phyloP scores from a whole-genome alignment of 37 sponge, comb jelly and placozoan genomes.

The Cliona cf. orientalis region DNA sequence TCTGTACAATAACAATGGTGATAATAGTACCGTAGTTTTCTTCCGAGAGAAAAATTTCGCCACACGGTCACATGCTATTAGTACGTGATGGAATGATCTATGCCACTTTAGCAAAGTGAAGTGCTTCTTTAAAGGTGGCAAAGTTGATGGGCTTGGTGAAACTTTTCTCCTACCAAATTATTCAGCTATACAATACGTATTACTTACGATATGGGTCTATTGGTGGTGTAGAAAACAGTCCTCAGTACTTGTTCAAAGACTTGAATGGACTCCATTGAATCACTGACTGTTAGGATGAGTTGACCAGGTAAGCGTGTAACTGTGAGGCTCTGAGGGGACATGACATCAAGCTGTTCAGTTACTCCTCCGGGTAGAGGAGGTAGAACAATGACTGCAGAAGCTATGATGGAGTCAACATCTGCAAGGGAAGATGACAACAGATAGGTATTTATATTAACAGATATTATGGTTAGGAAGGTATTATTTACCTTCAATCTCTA shows the following conservation, averaged over 20 bases:
- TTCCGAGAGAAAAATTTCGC: too few relatives aligned
- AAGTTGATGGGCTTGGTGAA: too few relatives aligned
- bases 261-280: slow-evolving; percentile 1
- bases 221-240: slow-evolving; percentile 27
- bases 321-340: slow-evolving; percentile 1
- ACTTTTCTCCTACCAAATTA: too few relatives aligned
- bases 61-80: too few relatives aligned
- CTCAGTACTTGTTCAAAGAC: slow-evolving; percentile 41
- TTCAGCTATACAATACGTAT: too few relatives aligned
- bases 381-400: slow-evolving; percentile 35
- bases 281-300: neutral
- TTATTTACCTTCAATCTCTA: slow-evolving; percentile 47
- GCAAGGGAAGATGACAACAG: neutral
- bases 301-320: neutral
- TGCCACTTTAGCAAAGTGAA: too few relatives aligned
- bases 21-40: too few relatives aligned
- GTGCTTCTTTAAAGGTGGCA: too few relatives aligned
- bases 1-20: neutral
- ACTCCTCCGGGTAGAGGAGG: neutral
- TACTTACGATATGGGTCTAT: slow-evolving; percentile 5
- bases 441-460: neutral
- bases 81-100: too few relatives aligned
- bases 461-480: neutral
- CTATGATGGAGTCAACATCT: slow-evolving; percentile 34
- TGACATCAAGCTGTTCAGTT: neutral